These are phyloP conservation scores for Penaeus japonicus DNA, from an alignment of 1,140 invertebrate genomes.

Conservation along the genomic window DNA sequence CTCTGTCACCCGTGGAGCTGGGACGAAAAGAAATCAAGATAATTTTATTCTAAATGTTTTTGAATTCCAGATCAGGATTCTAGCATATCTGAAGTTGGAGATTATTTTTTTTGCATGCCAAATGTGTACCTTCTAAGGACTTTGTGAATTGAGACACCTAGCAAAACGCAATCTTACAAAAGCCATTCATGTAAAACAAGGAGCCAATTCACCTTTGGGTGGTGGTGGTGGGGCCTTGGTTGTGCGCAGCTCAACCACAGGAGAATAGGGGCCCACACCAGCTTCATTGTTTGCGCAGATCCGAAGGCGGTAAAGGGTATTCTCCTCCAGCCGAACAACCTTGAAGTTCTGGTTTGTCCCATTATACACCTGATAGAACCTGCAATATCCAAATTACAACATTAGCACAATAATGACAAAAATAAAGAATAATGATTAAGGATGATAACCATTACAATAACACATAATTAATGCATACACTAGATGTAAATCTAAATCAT, in stretches of 20 bases:
- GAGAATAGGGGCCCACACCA: slow-evolving; percentile 80
- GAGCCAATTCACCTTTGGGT: slow-evolving; percentile 74
- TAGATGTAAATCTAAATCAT: too few species aligned
- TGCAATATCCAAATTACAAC: slow-evolving; percentile 59
- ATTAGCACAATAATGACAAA: too few species aligned
- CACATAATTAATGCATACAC: background rate
- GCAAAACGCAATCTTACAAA: background rate
- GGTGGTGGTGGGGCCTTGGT: slow-evolving; percentile 78
- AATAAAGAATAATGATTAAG: background rate
- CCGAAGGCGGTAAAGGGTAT: slow-evolving; percentile 79
- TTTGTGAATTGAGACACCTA: background rate
- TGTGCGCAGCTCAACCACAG: slow-evolving; percentile 75
- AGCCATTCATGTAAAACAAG: slow-evolving; percentile 59
- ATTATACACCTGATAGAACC: slow-evolving; percentile 79
- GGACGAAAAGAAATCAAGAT: slow-evolving; percentile 31
- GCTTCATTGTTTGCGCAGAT: slow-evolving; percentile 84
- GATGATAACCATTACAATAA: background rate
- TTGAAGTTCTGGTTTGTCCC: slow-evolving; percentile 79
- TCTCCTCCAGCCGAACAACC: slow-evolving; percentile 81
- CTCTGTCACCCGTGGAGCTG: slow-evolving; percentile 62
- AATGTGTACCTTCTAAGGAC: background rate
- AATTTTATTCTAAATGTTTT: background rate
- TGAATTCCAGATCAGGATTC: too few species aligned
- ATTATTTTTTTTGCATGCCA: background rate
- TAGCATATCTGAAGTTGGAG: too few species aligned